Conservation (phyloP, 2,888 invertebrate genomes). For the Ferdinandea cuprea region DNA sequence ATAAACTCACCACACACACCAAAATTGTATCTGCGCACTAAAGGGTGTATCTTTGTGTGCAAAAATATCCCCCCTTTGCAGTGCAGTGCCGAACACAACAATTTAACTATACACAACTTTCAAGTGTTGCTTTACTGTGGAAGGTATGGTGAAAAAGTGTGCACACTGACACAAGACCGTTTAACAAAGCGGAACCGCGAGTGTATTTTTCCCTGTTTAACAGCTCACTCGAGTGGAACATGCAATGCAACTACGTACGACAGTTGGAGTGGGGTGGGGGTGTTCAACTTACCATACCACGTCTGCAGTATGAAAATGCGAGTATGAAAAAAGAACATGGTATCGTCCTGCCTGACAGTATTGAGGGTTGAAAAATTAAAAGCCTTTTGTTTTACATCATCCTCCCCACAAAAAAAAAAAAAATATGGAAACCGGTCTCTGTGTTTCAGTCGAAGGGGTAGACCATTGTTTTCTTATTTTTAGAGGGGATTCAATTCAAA, state of each 20-base stretch:
- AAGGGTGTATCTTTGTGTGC: slow-evolving; percentile 41
- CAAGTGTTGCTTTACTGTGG: not conserved
- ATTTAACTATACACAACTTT: not conserved
- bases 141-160: slow-evolving; percentile 57
- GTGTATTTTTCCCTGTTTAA: slow-evolving; percentile 24
- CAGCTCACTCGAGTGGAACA: slow-evolving; percentile 56
- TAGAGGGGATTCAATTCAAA: slow-evolving; percentile 27
- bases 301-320: slow-evolving; percentile 31
- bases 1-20: slow-evolving; percentile 63
- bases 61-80: slow-evolving; percentile 56
- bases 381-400: slow-evolving; percentile 41
- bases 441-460: slow-evolving; percentile 55
- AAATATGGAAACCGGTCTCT: slow-evolving; percentile 60
- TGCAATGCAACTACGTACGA: slow-evolving; percentile 14
- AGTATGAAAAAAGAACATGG: slow-evolving; percentile 23
- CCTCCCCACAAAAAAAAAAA: slow-evolving; percentile 13
- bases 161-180: slow-evolving; percentile 12
- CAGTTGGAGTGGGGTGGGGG: not conserved
- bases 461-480: not conserved
- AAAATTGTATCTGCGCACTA: slow-evolving; percentile 69
- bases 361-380: slow-evolving; percentile 42
- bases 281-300: slow-evolving; percentile 57
- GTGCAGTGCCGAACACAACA: slow-evolving; percentile 35
- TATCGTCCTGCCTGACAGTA: not conserved
- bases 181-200: slow-evolving; percentile 62